Evolutionary conservation across 2,888 invertebrate species (phyloP), one percentile per base, ranked within the genome.

Genomic region (Sympetrum striolatum): DNA sequence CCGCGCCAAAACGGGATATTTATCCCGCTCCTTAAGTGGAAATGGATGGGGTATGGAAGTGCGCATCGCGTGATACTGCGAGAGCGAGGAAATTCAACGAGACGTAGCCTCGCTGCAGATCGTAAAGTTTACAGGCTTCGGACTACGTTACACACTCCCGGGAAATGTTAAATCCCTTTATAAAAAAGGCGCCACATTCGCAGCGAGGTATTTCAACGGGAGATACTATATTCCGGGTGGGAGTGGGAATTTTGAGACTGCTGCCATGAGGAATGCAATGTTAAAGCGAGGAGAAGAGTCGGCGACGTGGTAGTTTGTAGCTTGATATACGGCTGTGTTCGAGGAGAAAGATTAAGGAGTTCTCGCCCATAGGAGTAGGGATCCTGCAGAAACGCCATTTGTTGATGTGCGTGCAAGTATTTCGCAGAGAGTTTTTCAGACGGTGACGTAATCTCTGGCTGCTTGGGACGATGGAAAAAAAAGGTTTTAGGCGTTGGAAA

Each of bases 71-170:
- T 73, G 73, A 25, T n/a, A 25, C n/a, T 73, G 73, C 22, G 73
- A 5, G 73, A 31, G 25, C 14, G 73, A 73, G 73, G 14, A 31
- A 73, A 31, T 31, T 25, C 31, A 31, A 14, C 73, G 73, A 25
- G 37, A 58, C 64, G 86, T 37, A 86, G 60, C 86, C 37, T 8
- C 86, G 86, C 37, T 86, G 86, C 86, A 86, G 86, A 64, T 86
- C 86, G 86, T 86, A 86, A 86, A 86, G 60, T 86, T 86, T 86
- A 86, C 86, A 86, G 86, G 58, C 64, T n/a, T 35, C n/a, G 37
- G 81, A 60, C 86, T 86, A 86, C 86, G 86, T 86, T 86, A 86
- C 86, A 86, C 37, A 73, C 73, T 73, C 73, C n/a, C 86, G 86
- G 37, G 86, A 86, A 86, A 86, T 86, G 86, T 86, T 86, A 86